Evolutionary conservation across 2,797 vertebrate genomes (phyloP).

Genomic region (Neopelma chrysocephalum): DNA sequence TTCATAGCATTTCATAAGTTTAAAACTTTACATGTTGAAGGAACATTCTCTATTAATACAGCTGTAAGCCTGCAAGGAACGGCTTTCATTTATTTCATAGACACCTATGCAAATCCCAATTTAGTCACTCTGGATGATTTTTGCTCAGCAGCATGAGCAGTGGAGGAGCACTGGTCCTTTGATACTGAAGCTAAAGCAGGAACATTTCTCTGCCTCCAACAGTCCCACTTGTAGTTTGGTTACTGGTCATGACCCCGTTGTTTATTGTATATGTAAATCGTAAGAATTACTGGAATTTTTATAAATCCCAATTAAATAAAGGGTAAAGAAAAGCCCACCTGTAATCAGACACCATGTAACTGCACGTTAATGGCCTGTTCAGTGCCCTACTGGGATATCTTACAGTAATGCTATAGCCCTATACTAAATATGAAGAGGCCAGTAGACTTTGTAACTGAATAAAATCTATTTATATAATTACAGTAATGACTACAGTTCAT

Average conservation of each 20-base stretch:
- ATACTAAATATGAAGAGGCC: background rate
- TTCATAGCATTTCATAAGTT: background rate
- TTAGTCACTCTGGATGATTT: background rate
- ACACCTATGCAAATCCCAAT: background rate
- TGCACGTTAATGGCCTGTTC: background rate
- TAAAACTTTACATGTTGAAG: background rate
- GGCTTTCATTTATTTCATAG: background rate
- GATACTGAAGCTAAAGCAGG: background rate
- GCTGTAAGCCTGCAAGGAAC: background rate
- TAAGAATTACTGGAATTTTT: slow-evolving; percentile 51
- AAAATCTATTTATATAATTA: slow-evolving; percentile 54
- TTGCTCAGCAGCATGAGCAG: background rate
- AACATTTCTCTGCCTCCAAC: background rate
- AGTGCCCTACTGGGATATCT: background rate
- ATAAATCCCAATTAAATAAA: slow-evolving; percentile 39
- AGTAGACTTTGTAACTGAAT: slow-evolving; percentile 20
- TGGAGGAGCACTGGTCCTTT: background rate
- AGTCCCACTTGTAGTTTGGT: background rate
- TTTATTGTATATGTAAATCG: background rate
- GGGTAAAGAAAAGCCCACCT: slow-evolving; percentile 39
- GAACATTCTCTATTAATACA: background rate
- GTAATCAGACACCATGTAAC: slow-evolving; percentile 35
- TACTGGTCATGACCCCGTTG: background rate
- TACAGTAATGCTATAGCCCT: background rate
- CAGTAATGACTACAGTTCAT: slow-evolving; percentile 26